Percentiles rank a stretch among this genome's conserved stretches.
These are phyloP conservation scores for Percopsis omiscomaycus DNA, from an alignment of 2,797 vertebrate species.

Conservation along the genomic window DNA sequence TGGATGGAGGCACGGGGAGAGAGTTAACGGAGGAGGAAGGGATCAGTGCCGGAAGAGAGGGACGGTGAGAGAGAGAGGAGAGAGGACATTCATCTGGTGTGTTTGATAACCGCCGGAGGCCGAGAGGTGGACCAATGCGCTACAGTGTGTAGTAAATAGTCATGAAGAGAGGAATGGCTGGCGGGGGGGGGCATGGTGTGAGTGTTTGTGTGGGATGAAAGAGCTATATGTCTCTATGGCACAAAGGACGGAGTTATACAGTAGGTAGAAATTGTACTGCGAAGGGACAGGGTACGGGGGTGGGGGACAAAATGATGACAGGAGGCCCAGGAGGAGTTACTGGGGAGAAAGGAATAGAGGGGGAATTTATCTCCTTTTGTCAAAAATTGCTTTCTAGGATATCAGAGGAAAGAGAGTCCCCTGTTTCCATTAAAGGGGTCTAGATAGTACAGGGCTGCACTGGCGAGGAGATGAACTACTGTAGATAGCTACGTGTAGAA, in stretches of 20 bases:
- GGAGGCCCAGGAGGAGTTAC: too few species aligned
- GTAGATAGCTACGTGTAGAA: not conserved
- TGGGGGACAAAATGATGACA: too few species aligned
- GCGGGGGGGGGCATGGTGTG: slow-evolving; percentile 20
- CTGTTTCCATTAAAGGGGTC: too few species aligned
- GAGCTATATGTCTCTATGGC: slow-evolving; percentile 47
- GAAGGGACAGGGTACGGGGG: too few species aligned
- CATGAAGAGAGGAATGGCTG: slow-evolving; percentile 31
- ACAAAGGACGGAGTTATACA: slow-evolving; percentile 28
- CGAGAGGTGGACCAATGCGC: slow-evolving; percentile 39
- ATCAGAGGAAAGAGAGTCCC: too few species aligned
- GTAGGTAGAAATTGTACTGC: too few species aligned
- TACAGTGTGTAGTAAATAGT: slow-evolving; percentile 21
- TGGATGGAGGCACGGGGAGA: not conserved
- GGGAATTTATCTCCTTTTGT: too few species aligned
- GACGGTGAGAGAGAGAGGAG: not conserved
- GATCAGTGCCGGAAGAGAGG: not conserved
- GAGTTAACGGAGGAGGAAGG: not conserved
- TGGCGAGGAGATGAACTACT: slow-evolving; percentile 6
- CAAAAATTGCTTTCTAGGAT: too few species aligned
- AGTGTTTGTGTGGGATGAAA: slow-evolving; percentile 28
- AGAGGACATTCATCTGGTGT: slow-evolving; percentile 37
- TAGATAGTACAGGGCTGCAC: too few species aligned
- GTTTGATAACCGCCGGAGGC: slow-evolving; percentile 39
- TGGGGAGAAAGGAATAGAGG: too few species aligned